Base-by-base conservation (phyloP, 64 coral and sea anemone species). In the Cladopsammia gracilis region DNA sequence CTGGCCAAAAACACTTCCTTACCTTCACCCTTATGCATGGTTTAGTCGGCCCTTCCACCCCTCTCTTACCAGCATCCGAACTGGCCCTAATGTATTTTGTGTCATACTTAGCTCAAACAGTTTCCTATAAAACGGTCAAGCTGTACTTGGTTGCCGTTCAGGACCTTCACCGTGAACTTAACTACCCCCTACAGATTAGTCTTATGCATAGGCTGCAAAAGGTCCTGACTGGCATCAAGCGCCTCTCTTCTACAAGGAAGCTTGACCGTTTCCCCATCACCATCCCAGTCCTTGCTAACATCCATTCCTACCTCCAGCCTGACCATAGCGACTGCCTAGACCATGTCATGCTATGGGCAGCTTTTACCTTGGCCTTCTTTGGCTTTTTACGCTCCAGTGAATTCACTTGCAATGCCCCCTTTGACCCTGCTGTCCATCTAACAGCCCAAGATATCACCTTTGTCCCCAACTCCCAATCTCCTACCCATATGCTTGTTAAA, bases 311-410 rank as follows among this genome's bases (percentile, higher is more conserved):
- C 7, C 25, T 87, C 11, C 4, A 46, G 16, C 34, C 67, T 7
- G 10, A 45, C 20, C 50, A 34, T 23, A 13, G 3, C 24, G 4
- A 20, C 19, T 12, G 71, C 83, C 12, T 70, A 25, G 58, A 86
- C 42, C 24, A 20, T 25, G 64, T 87, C 25, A 87, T 87, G 84
- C 16, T 87, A 5, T 87, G 61, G 84, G 60, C 84, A 13, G 34
- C 84, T 5, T n/a, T 87, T 6, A 87, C 84, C 22, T 26, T 87
- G 0, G 84, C 84, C 60, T 87, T 87, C 44, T 11, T 71, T 50
- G 84, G 67, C 9, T 87, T 87, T 52, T 34, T 87, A 1, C 7
- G 66, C 3, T 73, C 14, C 26, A 72, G 65, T 14, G 84, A 73
- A 58, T 46, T 87, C 45, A 87, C 84, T 34, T 73, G 66, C 58